A percentile compares a stretch with the other conserved stretches of the same genome.
Evolutionary conservation across 2,888 invertebrate species (phyloP).

Genomic region (Diadegma fenestrale): DNA sequence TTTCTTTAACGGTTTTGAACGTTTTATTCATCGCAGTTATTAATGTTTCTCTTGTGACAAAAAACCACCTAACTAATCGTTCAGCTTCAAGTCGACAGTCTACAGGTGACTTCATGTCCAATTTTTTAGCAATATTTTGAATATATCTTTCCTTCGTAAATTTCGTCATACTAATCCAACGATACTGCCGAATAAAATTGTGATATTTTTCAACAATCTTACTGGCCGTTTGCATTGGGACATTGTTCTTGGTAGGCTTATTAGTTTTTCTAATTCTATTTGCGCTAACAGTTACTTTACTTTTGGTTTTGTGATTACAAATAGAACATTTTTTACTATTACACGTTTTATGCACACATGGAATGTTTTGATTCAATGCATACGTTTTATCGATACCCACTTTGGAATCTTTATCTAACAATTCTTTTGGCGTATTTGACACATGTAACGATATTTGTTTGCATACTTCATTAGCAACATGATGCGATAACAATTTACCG

Average conservation of each 20-base stretch:
- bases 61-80: conserved; percentile 35
- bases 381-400: not conserved
- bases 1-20: conserved; percentile 10
- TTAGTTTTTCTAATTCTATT: not conserved
- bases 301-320: not conserved
- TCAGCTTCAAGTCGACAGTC: conserved; percentile 31
- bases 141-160: conserved; percentile 25
- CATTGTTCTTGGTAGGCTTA: not conserved
- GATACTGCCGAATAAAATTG: not conserved
- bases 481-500: not conserved
- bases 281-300: not conserved
- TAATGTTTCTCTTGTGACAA: not conserved
- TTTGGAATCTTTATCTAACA: not conserved
- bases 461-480: not conserved
- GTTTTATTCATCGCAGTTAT: conserved; percentile 7
- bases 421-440: too few species aligned
- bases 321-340: not conserved
- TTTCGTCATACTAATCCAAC: not conserved
- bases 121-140: not conserved
- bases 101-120: not conserved
- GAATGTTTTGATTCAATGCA: not conserved
- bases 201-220: conserved; percentile 3
- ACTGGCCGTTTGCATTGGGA: not conserved
- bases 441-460: not conserved
- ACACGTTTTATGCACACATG: not conserved